Base-by-base conservation (phyloP, 2,888 invertebrate species). In the Lycaena phlaeas region DNA sequence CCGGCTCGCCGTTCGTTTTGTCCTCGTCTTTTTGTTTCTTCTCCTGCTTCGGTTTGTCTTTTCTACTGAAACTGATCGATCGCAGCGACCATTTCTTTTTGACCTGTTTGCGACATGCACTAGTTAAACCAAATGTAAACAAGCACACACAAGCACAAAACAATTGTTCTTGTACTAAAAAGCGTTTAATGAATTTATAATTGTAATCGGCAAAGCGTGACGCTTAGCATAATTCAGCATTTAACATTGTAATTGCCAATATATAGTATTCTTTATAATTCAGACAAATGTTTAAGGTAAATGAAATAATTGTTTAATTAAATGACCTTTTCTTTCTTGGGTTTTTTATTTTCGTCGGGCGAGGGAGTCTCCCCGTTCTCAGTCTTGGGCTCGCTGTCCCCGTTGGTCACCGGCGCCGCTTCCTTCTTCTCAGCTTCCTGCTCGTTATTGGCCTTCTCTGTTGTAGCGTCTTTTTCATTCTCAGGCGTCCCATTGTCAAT, bases 71-170 rank as follows among this genome's bases (percentile, higher is more conserved):
- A 66, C 93, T 93, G 84, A 94, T 91, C 66, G 91, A 92, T 65
- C 94, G 89, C 78, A 94, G 90, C 59, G 93, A 94, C 93, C 93
- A 94, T 86, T 94, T 94, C 89, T 93, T 94, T 89, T 93, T 94
- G 57, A 90, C 86, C 86, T 89, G 84, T 31, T 31, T 15, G 40
- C 53, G 54, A 49, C 65, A 66, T 65, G 65, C 62, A 48, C 51
- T 47, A 44, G 34, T 27, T 36, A 36, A 36, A 31, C 27, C 34
- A 27, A 38, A 42, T 31, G 27, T 22, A 43, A 38, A 43, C 26
- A 34, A 36, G 38, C 39, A 31, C 38, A 38, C 40, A 36, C 28
- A 41, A 36, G 40, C 40, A 26, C 15, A 39, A n/a, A n/a, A n/a
- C n/a, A n/a, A n/a, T n/a, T 29, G 15, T 26, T 36, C 26, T 25